Evolutionary conservation across 1,140 invertebrate species (phyloP).

Genomic region (Procambarus clarkii): DNA sequence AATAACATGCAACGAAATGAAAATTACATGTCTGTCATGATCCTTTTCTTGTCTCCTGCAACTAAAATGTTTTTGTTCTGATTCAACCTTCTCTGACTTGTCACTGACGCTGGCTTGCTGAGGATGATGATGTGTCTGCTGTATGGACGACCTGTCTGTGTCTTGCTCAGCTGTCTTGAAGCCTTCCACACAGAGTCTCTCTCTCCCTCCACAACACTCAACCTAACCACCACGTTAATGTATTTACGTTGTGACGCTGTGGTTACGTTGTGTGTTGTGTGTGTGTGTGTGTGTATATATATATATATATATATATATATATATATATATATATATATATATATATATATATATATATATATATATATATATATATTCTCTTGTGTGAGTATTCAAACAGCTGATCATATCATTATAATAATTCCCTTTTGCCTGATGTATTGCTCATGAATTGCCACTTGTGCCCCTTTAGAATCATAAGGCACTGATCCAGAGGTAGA

Average conservation of each 20-base stretch:
- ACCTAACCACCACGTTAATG: no score
- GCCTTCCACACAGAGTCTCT: neutral
- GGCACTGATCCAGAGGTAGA: slow-evolving; percentile 1
- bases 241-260: no score
- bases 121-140: slow-evolving; percentile 6
- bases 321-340: slow-evolving; percentile 23
- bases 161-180: slow-evolving; percentile 8
- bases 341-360: neutral
- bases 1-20: slow-evolving; percentile 13
- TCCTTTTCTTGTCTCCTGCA: slow-evolving; percentile 13
- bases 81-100: slow-evolving; percentile 2
- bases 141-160: neutral
- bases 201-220: no score
- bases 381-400: neutral
- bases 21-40: slow-evolving; percentile 6
- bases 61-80: slow-evolving; percentile 3
- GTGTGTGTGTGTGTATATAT: neutral
- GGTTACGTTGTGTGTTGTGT: neutral
- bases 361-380: neutral
- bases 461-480: slow-evolving; percentile 2
- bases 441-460: neutral
- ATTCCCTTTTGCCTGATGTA: slow-evolving; percentile 2
- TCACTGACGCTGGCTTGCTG: slow-evolving; percentile 11
- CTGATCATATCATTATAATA: neutral
- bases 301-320: neutral